A percentile compares a stretch with the other conserved stretches of the same genome.
These are phyloP conservation scores for Drosophila hydei DNA, from an alignment of 1,140 invertebrate genomes.

Conservation along the genomic window DNA sequence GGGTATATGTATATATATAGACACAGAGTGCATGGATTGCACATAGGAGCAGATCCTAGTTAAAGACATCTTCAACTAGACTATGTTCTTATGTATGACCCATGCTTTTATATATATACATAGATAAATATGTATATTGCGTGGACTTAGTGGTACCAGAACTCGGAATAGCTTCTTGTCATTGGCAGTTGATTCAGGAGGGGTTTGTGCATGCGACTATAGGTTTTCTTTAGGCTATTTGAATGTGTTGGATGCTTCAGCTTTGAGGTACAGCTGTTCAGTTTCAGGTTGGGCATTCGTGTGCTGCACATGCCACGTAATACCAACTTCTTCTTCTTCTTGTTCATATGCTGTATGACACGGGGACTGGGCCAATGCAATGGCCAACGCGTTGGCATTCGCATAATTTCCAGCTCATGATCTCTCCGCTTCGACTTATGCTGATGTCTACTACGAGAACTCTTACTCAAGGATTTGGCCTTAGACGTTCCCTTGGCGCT, in stretches of 20 bases:
- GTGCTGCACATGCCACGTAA: neutral
- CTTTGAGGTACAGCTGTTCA: no score
- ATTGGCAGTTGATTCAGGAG: neutral
- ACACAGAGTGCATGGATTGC: slow-evolving; percentile 4
- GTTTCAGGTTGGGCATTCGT: no score
- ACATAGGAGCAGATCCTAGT: slow-evolving; percentile 4
- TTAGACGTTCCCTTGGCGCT: no score
- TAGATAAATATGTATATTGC: neutral
- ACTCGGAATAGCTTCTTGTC: neutral
- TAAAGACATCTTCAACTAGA: neutral
- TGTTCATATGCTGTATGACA: slow-evolving; percentile 12
- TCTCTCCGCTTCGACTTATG: no score
- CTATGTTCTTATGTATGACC: neutral
- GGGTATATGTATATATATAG: neutral
- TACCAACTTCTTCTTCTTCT: neutral
- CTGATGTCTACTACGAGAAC: no score
- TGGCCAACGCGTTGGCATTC: slow-evolving; percentile 25
- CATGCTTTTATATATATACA: neutral
- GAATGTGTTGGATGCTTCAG: neutral
- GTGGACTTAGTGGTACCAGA: neutral
- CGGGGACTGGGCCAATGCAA: slow-evolving; percentile 64
- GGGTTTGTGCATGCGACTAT: neutral
- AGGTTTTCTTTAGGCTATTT: neutral
- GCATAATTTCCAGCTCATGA: no score
- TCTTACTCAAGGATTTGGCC: no score